Conservation (phyloP, 2,797 vertebrate species). For the Anguilla marmorata region DNA sequence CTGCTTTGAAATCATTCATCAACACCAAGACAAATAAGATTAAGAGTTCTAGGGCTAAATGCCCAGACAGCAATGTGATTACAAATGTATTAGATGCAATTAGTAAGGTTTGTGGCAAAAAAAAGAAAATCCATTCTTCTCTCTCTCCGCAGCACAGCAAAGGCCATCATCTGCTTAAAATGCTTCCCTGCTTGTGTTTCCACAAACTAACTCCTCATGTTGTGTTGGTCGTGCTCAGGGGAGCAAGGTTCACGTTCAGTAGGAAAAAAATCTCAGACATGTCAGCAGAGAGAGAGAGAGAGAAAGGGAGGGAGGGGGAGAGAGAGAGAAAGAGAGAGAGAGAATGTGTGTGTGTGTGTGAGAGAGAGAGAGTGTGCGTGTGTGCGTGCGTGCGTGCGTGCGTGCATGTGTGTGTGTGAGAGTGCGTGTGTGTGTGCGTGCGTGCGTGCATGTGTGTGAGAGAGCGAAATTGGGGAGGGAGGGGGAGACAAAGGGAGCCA, state of each 20-base stretch:
- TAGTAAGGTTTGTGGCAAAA: neutral
- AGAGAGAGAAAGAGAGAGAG: slow-evolving; percentile 21
- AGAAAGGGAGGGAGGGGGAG: neutral
- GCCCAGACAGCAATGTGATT: slow-evolving; percentile 20
- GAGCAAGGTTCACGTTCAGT: slow-evolving; percentile 42
- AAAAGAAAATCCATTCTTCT: slow-evolving; percentile 13
- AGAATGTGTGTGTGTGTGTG: neutral
- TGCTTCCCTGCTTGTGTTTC: slow-evolving; percentile 15
- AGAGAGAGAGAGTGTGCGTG: neutral
- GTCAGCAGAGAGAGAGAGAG: slow-evolving; percentile 24
- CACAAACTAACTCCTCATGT: slow-evolving; percentile 32
- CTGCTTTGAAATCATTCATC: slow-evolving; percentile 5
- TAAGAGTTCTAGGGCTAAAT: neutral
- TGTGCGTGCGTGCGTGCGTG: too few relatives aligned
- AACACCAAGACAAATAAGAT: slow-evolving; percentile 22
- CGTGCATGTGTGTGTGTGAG: neutral
- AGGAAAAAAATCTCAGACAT: slow-evolving; percentile 29
- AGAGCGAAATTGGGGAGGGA: slow-evolving; percentile 11
- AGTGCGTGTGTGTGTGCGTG: neutral
- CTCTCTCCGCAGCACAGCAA: slow-evolving; percentile 1
- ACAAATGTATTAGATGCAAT: neutral
- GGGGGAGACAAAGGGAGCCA: neutral
- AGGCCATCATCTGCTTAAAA: slow-evolving; percentile 24
- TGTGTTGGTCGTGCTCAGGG: slow-evolving; percentile 28
- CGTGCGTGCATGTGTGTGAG: neutral